A percentile compares a stretch with the other conserved stretches of the same genome.
Conservation (phyloP, 37 sponge, comb jelly and placozoan species). For the Beroe ovata region DNA sequence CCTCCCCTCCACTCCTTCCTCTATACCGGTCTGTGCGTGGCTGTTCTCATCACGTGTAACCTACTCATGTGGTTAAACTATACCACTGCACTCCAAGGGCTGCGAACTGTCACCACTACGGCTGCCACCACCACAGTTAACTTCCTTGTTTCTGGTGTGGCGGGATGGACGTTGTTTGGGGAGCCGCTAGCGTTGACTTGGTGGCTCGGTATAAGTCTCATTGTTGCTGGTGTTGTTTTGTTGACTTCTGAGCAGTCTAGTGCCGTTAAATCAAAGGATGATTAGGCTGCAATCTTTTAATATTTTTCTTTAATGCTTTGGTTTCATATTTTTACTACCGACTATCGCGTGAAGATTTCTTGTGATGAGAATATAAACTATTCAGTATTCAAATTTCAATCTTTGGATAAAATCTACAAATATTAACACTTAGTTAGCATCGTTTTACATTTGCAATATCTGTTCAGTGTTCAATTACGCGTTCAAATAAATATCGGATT, state of each 20-base stretch:
- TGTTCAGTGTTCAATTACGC: too few species aligned
- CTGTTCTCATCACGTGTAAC: constrained; percentile 24
- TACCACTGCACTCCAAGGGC: constrained; percentile 39
- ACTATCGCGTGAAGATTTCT: too few species aligned
- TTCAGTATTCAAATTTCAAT: too few species aligned
- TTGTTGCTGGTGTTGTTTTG: constrained; percentile 13
- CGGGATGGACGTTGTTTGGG: constrained; percentile 33
- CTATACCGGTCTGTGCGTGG: neutral
- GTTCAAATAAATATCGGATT: too few species aligned
- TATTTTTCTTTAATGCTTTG: too few species aligned
- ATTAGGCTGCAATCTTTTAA: too few species aligned
- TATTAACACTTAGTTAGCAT: too few species aligned
- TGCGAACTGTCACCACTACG: constrained; percentile 37
- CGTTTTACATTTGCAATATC: too few species aligned
- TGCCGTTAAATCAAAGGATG: neutral
- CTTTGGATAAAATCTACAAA: too few species aligned
- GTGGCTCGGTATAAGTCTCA: constrained; percentile 42
- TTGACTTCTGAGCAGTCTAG: neutral
- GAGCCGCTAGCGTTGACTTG: neutral
- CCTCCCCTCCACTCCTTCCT: neutral
- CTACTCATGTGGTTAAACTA: constrained; percentile 62
- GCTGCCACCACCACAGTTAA: constrained; percentile 36
- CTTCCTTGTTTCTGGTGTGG: constrained; percentile 11
- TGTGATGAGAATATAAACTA: too few species aligned
- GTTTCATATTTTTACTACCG: too few species aligned